phyloP scores from a whole-genome alignment of 2,888 invertebrate species.

The Terebella lapidaria region DNA sequence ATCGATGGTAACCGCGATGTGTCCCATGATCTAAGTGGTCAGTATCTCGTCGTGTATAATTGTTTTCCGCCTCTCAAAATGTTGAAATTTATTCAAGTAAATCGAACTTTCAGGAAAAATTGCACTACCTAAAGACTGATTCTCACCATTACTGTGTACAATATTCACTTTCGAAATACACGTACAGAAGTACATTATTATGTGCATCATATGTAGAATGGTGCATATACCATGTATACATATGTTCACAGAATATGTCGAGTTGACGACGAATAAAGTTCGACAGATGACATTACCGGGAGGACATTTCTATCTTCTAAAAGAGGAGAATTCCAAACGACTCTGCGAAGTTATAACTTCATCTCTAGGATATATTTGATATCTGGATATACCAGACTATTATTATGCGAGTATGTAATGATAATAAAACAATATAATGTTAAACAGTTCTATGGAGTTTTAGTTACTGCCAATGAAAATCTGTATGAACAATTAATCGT shows the following conservation, averaged over 20 bases:
- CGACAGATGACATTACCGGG: constrained; percentile 29
- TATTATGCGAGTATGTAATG: too few species aligned
- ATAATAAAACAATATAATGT: too few species aligned
- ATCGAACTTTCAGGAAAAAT: too few species aligned
- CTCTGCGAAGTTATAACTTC: not conserved
- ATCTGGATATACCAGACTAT: too few species aligned
- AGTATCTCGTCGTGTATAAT: too few species aligned
- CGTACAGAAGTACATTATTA: not conserved
- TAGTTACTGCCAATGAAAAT: too few species aligned
- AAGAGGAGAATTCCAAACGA: constrained; percentile 9
- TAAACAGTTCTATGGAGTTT: too few species aligned
- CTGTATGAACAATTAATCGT: too few species aligned
- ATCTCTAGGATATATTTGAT: not conserved
- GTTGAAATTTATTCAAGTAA: too few species aligned
- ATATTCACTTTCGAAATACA: not conserved
- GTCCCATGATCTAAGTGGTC: constrained; percentile 29
- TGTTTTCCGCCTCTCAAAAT: too few species aligned
- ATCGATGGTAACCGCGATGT: constrained; percentile 30
- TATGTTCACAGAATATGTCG: constrained; percentile 14
- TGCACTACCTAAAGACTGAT: too few species aligned
- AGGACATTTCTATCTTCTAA: constrained; percentile 36
- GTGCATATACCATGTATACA: not conserved
- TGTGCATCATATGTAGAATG: not conserved
- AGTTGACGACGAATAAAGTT: constrained; percentile 31
- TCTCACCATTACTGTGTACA: too few species aligned